Evolutionary conservation across 2,113 vertebrate species (phyloP).

Genomic region (Crotalus horridus): DNA sequence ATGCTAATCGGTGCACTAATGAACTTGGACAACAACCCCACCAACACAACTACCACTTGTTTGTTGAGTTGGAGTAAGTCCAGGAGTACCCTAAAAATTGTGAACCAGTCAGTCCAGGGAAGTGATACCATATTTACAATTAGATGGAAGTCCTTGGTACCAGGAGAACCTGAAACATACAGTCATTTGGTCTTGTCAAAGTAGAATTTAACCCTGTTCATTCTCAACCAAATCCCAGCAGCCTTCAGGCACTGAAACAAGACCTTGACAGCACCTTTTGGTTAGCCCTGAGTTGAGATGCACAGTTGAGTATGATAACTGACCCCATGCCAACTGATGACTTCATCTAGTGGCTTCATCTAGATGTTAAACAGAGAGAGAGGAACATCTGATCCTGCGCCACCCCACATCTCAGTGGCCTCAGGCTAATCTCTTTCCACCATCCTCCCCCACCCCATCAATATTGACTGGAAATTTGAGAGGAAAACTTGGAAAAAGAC

Average conservation of each 20-base stretch:
- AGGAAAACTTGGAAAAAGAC: neutral
- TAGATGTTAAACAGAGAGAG: neutral
- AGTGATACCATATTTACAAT: neutral
- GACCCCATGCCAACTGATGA: neutral
- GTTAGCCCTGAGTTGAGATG: neutral
- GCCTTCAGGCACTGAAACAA: neutral
- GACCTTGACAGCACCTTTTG: neutral
- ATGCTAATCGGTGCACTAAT: neutral
- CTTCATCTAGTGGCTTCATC: neutral
- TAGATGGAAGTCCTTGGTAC: neutral
- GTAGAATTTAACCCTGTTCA: neutral
- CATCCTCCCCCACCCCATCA: neutral
- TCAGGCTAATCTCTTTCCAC: neutral
- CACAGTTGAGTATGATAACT: neutral
- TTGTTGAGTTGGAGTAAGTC: neutral
- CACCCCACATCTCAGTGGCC: neutral
- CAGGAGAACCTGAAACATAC: neutral
- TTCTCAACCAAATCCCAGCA: neutral
- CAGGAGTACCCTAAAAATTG: neutral
- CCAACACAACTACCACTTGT: neutral
- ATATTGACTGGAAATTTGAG: neutral
- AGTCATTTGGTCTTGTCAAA: neutral
- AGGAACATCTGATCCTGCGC: neutral
- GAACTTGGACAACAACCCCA: neutral
- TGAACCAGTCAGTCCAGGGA: neutral